Evolutionary conservation across 1,140 invertebrate genomes (phyloP).

Genomic region (Drusus annulatus): DNA sequence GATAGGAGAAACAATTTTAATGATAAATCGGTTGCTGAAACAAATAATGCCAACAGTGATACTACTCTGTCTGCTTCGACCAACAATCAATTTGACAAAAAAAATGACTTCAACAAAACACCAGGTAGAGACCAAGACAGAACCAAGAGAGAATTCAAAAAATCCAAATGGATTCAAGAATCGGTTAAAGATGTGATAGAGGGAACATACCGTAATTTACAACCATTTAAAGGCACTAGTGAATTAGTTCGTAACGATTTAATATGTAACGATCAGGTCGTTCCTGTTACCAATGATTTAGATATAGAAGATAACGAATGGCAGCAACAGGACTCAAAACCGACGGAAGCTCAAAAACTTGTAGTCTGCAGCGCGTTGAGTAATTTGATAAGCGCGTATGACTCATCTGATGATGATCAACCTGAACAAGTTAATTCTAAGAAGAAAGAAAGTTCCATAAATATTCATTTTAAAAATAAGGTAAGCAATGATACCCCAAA

Average conservation of each 20-base stretch:
- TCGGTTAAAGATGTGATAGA: neutral
- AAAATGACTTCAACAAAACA: neutral
- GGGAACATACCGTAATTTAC: constrained; percentile 64
- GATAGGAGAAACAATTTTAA: constrained; percentile 30
- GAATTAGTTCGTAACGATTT: constrained; percentile 56
- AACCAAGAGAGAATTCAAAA: neutral
- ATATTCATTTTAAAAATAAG: constrained; percentile 43
- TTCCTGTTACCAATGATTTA: constrained; percentile 53
- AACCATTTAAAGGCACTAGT: constrained; percentile 64
- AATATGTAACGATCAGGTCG: constrained; percentile 26
- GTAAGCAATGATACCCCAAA: neutral
- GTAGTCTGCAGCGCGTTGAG: constrained; percentile 70
- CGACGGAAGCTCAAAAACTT: constrained; percentile 51
- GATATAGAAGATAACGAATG: constrained; percentile 61
- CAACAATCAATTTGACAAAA: neutral
- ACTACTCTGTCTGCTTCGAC: neutral
- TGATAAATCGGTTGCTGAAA: neutral
- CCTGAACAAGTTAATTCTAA: constrained; percentile 18
- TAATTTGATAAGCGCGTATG: constrained; percentile 71
- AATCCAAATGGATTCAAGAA: neutral
- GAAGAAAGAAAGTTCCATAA: constrained; percentile 21
- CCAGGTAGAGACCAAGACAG: neutral
- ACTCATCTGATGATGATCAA: constrained; percentile 69
- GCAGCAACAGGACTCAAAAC: constrained; percentile 52
- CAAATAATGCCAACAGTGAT: neutral